Evolutionary conservation across 2,113 vertebrate species (phyloP).

Genomic region (Spea bombifrons): DNA sequence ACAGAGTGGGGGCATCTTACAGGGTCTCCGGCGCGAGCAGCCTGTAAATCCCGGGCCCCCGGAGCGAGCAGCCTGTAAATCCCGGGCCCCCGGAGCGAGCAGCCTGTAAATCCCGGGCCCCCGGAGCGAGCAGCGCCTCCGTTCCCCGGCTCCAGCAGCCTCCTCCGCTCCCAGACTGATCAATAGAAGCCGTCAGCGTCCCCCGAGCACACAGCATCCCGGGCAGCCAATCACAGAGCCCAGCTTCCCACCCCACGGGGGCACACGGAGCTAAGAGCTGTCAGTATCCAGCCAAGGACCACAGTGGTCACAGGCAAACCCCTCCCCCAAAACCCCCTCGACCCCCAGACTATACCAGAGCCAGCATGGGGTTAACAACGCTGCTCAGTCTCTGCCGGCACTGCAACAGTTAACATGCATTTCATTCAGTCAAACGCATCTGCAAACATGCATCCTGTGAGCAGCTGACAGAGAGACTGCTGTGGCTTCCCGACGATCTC

Average conservation of each 20-base stretch:
- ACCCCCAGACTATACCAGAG: no score
- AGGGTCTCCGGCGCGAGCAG: neutral
- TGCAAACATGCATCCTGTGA: no score
- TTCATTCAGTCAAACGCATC: no score
- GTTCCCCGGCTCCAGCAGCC: neutral
- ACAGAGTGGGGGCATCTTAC: neutral
- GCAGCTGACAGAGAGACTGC: no score
- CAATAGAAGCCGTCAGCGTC: neutral
- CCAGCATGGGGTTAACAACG: no score
- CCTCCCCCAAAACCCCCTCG: neutral
- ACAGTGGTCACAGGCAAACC: neutral
- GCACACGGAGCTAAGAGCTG: neutral
- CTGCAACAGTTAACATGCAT: no score
- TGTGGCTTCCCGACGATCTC: no score
- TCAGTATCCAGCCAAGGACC: neutral
- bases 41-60: neutral
- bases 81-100: neutral
- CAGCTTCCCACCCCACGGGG: neutral
- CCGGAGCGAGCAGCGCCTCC: neutral
- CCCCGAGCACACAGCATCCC: neutral
- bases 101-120: neutral
- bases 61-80: neutral
- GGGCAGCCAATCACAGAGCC: neutral
- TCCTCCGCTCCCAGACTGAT: neutral
- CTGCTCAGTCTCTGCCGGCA: no score